Evolutionary conservation across 2,113 vertebrate species (phyloP).

Genomic region (Grallaria varia): DNA sequence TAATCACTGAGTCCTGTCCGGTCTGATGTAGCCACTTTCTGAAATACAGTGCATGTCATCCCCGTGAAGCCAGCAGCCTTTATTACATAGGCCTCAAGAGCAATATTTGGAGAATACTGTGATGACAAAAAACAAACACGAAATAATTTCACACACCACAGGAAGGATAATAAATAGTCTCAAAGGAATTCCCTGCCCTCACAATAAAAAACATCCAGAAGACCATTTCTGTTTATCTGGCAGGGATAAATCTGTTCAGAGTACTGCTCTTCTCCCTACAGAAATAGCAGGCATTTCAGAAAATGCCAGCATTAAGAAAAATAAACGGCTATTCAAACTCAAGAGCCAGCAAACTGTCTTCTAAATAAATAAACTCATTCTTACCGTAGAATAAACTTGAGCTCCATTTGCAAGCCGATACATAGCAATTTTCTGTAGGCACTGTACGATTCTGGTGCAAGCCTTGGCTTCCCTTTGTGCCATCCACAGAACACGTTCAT

Average conservation of each 20-base stretch:
- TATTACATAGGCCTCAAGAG: constrained; percentile 90
- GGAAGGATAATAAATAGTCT: neutral
- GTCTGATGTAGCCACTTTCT: constrained; percentile 84
- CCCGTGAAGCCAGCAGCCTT: constrained; percentile 88
- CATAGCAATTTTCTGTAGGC: constrained; percentile 86
- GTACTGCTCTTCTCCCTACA: neutral
- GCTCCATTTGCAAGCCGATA: constrained; percentile 85
- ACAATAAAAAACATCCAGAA: neutral
- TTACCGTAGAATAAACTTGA: constrained; percentile 90
- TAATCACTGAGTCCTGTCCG: constrained; percentile 77
- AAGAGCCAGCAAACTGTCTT: neutral
- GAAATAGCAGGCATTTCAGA: neutral
- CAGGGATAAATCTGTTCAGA: neutral
- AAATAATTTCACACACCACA: neutral
- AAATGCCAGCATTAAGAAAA: constrained; percentile 12
- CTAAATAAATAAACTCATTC: neutral
- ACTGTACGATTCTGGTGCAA: constrained; percentile 89
- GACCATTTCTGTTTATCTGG: neutral
- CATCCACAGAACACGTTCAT: constrained; percentile 91
- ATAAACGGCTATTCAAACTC: neutral
- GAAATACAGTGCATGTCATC: constrained; percentile 94
- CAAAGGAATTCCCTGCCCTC: neutral
- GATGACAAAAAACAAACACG: neutral
- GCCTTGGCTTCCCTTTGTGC: constrained; percentile 91
- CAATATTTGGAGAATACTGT: constrained; percentile 95